Evolutionary conservation across 2,797 vertebrate species (phyloP).

Genomic region (Leptodactylus fallax): DNA sequence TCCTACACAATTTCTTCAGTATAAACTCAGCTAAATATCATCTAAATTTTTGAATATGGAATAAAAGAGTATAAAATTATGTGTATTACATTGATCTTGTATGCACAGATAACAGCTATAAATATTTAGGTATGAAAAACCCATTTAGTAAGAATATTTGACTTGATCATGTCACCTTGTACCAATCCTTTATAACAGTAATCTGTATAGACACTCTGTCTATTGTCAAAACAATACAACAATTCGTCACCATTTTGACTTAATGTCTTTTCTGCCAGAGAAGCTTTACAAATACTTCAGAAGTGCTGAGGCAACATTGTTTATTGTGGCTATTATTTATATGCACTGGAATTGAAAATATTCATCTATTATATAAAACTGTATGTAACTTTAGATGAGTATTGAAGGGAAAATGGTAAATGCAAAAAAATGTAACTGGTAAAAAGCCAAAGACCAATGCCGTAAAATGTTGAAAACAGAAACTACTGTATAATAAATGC

Average conservation of each 20-base stretch:
- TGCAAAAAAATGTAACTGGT: not conserved
- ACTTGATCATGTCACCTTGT: not conserved
- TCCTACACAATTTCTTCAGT: not conserved
- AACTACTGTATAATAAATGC: not conserved
- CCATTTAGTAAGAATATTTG: not conserved
- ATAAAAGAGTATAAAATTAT: not conserved
- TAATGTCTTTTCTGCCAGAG: not conserved
- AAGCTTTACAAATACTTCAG: not conserved
- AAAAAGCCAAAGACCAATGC: not conserved
- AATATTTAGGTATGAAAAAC: not conserved
- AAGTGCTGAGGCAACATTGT: conserved; percentile 29
- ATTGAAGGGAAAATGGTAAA: not conserved
- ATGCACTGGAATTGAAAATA: not conserved
- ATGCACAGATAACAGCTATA: not conserved
- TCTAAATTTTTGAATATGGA: not conserved
- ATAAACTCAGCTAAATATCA: not conserved
- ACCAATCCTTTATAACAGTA: not conserved
- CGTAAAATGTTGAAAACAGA: not conserved
- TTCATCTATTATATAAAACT: not conserved
- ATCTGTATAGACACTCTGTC: not conserved
- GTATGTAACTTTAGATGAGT: not conserved
- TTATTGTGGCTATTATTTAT: conserved; percentile 21
- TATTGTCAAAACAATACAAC: not conserved
- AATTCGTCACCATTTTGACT: not conserved
- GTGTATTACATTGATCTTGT: not conserved